These are phyloP conservation scores for Machaerirhynchus nigripectus DNA, from an alignment of 2,113 vertebrate genomes.

Conservation along the genomic window DNA sequence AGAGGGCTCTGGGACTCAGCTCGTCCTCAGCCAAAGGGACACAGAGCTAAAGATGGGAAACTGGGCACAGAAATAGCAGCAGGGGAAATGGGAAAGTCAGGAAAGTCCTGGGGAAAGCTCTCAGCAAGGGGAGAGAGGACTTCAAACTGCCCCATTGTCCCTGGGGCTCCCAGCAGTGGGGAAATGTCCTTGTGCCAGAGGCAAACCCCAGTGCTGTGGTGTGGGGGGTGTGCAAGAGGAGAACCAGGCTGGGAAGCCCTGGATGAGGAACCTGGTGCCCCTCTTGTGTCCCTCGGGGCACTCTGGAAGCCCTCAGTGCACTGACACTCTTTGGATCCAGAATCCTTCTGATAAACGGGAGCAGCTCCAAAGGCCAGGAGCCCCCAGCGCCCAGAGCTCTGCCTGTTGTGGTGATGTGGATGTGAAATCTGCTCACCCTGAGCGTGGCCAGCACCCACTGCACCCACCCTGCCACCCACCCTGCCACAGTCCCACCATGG, in stretches of 20 bases:
- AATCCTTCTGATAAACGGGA: not conserved
- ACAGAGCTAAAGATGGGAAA: not conserved
- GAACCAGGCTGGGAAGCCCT: not conserved
- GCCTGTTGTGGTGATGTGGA: not conserved
- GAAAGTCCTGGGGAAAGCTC: not conserved
- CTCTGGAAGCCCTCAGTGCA: not conserved
- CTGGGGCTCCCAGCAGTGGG: not conserved
- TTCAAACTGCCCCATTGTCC: not conserved
- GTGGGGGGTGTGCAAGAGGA: not conserved
- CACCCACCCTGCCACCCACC: not conserved
- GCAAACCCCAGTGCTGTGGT: not conserved
- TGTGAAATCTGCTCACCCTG: not conserved
- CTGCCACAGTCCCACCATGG: not conserved
- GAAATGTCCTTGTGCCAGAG: not conserved
- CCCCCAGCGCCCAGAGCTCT: not conserved
- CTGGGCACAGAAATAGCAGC: not conserved
- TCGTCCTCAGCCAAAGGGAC: not conserved
- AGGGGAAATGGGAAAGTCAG: not conserved
- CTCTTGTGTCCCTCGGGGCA: not conserved
- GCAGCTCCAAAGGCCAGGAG: not conserved
- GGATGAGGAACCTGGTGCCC: not conserved
- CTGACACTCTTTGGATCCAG: not conserved
- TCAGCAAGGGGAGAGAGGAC: not conserved
- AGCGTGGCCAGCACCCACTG: not conserved
- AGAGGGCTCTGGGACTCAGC: not conserved